Evolutionary conservation across 2,113 vertebrate species (phyloP).

Genomic region (Gallinago media): DNA sequence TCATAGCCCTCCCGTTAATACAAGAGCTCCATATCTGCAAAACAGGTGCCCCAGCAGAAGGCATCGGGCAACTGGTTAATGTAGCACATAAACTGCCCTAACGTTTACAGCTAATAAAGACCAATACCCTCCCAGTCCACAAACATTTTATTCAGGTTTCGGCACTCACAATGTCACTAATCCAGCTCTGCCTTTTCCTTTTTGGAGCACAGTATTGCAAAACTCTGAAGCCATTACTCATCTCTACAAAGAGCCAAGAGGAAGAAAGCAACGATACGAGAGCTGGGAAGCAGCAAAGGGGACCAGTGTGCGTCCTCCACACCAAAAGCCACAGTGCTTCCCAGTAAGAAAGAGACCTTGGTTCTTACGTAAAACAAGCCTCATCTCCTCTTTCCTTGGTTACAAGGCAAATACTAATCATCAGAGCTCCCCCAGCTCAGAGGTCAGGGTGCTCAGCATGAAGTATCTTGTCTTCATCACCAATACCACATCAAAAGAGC

Average conservation of each 20-base stretch:
- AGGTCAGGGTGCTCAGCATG: no score
- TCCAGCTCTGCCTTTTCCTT: not conserved
- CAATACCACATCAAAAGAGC: no score
- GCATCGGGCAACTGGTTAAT: not conserved
- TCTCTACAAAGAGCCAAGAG: not conserved
- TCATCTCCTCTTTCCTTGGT: not conserved
- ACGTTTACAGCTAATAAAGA: not conserved
- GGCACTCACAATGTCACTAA: not conserved
- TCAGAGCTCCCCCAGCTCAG: no score
- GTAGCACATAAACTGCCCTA: not conserved
- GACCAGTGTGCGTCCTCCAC: fast-evolving
- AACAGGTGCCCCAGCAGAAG: not conserved
- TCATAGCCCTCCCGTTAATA: not conserved
- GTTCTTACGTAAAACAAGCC: not conserved
- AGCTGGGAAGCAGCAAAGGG: not conserved
- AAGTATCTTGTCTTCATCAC: no score
- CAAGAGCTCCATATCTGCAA: not conserved
- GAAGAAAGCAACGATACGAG: not conserved
- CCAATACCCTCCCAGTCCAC: not conserved
- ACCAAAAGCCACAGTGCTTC: not conserved
- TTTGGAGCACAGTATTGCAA: not conserved
- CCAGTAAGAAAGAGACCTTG: not conserved
- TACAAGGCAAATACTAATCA: not conserved
- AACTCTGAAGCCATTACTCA: not conserved
- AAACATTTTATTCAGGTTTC: not conserved